Conservation (phyloP, 2,113 vertebrate species). For the Sceloporus tristichus region DNA sequence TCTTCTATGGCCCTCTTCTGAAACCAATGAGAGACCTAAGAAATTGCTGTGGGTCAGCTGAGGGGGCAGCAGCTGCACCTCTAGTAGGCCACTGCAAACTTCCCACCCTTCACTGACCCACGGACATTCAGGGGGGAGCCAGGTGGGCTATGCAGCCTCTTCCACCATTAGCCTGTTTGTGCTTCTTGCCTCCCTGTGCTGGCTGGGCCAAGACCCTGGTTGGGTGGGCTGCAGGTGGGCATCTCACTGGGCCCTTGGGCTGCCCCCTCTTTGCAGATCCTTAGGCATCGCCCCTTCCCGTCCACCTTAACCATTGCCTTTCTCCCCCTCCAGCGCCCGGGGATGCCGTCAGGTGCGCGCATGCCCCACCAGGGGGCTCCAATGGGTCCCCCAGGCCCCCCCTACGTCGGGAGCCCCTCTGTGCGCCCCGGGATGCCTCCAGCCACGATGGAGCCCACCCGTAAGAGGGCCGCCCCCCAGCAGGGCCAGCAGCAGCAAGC, state of each 20-base stretch:
- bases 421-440: conserved; percentile 93
- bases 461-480: conserved; percentile 92
- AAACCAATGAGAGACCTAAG: neutral
- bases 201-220: neutral
- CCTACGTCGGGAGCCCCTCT: conserved; percentile 91
- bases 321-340: conserved; percentile 87
- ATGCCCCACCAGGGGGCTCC: conserved; percentile 99
- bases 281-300: neutral
- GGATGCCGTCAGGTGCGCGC: conserved; percentile 98
- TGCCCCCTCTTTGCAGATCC: neutral
- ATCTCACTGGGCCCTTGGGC: no score
- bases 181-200: neutral
- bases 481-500: conserved; percentile 82
- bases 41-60: neutral
- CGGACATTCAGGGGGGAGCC: no score
- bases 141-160: neutral
- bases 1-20: neutral
- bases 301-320: neutral
- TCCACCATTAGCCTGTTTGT: neutral
- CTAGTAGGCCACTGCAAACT: neutral
- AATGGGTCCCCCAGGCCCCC: conserved; percentile 98
- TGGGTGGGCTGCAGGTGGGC: no score
- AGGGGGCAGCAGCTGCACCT: neutral
- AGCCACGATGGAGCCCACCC: conserved; percentile 91
- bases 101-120: neutral